phyloP scores from a whole-genome alignment of 2,113 vertebrate genomes.

The Pelvicachromis taeniatus region DNA sequence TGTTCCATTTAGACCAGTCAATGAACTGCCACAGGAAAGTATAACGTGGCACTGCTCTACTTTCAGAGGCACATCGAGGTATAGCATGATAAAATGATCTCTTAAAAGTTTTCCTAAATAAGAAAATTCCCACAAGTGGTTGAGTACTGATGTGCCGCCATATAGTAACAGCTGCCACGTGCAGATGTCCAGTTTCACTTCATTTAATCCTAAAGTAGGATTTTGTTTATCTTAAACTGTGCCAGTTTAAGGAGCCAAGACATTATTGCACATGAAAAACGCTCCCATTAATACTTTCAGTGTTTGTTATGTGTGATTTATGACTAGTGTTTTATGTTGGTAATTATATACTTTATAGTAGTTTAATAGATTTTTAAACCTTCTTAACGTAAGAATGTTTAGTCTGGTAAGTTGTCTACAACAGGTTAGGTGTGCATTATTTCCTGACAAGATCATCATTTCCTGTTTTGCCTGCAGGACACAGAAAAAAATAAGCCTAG shows the following conservation, averaged over 20 bases:
- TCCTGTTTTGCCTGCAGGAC: background rate
- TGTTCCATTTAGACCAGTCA: background rate
- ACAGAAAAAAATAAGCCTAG: background rate
- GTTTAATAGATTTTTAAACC: background rate
- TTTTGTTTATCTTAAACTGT: background rate
- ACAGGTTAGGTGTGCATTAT: rapidly evolving
- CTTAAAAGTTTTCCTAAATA: background rate
- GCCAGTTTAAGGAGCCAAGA: background rate
- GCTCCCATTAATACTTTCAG: background rate
- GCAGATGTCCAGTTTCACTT: background rate
- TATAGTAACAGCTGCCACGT: background rate
- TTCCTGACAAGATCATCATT: background rate
- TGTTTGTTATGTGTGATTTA: background rate
- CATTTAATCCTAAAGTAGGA: background rate
- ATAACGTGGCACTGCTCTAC: background rate
- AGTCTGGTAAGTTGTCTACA: background rate
- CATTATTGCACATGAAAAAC: background rate
- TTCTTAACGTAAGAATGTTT: background rate
- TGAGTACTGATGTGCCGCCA: background rate
- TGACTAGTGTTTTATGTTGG: background rate
- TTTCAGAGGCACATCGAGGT: background rate
- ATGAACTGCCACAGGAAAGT: background rate
- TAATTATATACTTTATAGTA: background rate
- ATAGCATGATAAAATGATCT: background rate
- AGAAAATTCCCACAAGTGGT: background rate